phyloP scores from a whole-genome alignment of 2,113 vertebrate species.

The Columba livia region DNA sequence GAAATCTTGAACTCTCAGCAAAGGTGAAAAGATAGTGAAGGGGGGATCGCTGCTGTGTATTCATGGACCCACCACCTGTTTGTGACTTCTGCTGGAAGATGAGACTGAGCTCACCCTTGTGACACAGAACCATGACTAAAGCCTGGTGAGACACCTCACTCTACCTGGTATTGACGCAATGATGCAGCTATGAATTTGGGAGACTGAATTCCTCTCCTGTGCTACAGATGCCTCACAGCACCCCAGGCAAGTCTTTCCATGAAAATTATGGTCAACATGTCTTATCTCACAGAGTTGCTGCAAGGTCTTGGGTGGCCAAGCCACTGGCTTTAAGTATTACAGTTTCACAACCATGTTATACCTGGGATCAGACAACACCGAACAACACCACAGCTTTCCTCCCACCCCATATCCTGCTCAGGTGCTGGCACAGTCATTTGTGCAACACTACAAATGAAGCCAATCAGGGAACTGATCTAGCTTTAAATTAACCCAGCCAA shows the following conservation, averaged over 20 bases:
- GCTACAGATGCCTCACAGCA: not conserved
- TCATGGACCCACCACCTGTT: rapidly evolving
- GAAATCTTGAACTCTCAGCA: not conserved
- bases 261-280: not conserved
- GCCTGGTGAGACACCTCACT: not conserved
- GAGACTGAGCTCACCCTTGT: not conserved
- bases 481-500: not conserved
- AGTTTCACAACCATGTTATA: not conserved
- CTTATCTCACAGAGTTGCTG: not conserved
- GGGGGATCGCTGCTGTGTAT: not conserved
- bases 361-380: not conserved
- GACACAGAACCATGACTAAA: not conserved
- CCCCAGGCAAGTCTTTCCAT: not conserved
- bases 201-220: not conserved
- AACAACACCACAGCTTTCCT: not conserved
- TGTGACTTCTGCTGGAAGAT: not conserved
- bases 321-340: not conserved
- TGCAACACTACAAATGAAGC: not conserved
- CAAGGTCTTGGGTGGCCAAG: not conserved
- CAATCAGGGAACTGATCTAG: rapidly evolving
- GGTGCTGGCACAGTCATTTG: not conserved
- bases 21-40: not conserved
- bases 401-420: not conserved
- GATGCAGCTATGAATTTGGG: not conserved
- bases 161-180: not conserved